A percentile compares a stretch with the other conserved stretches of the same genome.
Conservation (phyloP, 2,113 vertebrate genomes). For the Aythya baeri region DNA sequence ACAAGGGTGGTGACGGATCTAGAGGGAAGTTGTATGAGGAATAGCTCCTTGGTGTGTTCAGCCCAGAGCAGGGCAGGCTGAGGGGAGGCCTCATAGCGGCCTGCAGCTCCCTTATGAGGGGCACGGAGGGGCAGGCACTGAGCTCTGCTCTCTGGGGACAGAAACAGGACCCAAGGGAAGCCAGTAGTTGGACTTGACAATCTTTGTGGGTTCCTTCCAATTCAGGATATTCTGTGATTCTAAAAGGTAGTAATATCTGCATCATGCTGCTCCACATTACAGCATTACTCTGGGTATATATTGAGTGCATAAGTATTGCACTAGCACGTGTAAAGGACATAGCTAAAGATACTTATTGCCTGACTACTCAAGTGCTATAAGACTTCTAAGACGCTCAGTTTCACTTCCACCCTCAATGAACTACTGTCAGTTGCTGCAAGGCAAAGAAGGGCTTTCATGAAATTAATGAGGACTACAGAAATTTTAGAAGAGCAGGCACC, state of each 20-base stretch:
- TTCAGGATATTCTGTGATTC: too few species aligned
- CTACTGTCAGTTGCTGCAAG: not conserved
- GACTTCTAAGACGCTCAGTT: not conserved
- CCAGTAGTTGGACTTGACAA: too few species aligned
- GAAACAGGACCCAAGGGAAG: too few species aligned
- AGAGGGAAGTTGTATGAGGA: too few species aligned
- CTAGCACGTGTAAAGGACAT: not conserved
- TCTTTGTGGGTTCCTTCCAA: too few species aligned
- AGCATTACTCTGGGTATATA: not conserved
- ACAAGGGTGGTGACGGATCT: too few species aligned
- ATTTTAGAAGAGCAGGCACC: not conserved
- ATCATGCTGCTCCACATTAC: not conserved
- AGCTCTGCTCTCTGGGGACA: too few species aligned
- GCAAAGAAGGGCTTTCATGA: not conserved
- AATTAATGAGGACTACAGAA: not conserved
- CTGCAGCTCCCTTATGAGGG: too few species aligned
- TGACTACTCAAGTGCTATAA: not conserved
- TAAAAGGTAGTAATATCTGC: not conserved
- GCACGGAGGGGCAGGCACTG: too few species aligned
- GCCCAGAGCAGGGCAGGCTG: too few species aligned
- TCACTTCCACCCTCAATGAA: not conserved
- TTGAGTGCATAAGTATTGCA: not conserved
- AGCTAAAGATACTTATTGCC: not conserved
- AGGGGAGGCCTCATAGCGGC: too few species aligned
- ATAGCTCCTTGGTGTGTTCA: too few species aligned